A percentile compares a stretch with the other conserved stretches of the same genome.
Evolutionary conservation across 2,888 invertebrate species (phyloP).

Genomic region (Oegoconia quadripuncta): DNA sequence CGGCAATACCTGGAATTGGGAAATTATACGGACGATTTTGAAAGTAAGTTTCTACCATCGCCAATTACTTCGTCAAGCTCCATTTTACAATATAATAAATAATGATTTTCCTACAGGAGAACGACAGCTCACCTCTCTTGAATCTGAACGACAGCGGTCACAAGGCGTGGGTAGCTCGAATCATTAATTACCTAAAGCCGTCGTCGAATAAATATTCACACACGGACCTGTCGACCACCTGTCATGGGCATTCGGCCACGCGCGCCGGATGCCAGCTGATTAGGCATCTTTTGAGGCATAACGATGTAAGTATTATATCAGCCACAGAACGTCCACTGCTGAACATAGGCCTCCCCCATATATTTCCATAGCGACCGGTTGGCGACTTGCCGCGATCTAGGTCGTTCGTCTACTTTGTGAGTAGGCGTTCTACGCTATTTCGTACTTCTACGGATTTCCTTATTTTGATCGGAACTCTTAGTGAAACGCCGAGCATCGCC

Average conservation of each 20-base stretch:
- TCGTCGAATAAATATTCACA: conserved; percentile 92
- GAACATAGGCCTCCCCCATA: too few species aligned
- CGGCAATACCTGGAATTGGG: conserved; percentile 95
- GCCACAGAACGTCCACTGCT: background rate
- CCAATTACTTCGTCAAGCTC: background rate
- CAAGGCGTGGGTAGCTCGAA: conserved; percentile 78
- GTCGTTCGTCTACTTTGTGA: too few species aligned
- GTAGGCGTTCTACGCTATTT: too few species aligned
- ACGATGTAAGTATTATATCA: conserved; percentile 81
- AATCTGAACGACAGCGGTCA: conserved; percentile 66
- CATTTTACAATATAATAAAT: background rate
- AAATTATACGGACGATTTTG: conserved; percentile 89
- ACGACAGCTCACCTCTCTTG: conserved; percentile 45
- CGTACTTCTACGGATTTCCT: too few species aligned
- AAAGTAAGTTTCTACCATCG: conserved; percentile 73
- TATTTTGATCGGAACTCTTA: too few species aligned
- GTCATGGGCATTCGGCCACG: conserved; percentile 81
- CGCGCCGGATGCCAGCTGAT: conserved; percentile 86
- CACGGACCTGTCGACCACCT: conserved; percentile 82
- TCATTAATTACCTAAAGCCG: conserved; percentile 92
- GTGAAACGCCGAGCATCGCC: too few species aligned
- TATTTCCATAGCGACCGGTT: too few species aligned
- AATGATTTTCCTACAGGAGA: conserved; percentile 43
- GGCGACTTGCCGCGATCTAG: too few species aligned
- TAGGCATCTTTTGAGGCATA: conserved; percentile 83